Base-by-base conservation (phyloP, 2,113 vertebrate species). In the Pao palembangensis region DNA sequence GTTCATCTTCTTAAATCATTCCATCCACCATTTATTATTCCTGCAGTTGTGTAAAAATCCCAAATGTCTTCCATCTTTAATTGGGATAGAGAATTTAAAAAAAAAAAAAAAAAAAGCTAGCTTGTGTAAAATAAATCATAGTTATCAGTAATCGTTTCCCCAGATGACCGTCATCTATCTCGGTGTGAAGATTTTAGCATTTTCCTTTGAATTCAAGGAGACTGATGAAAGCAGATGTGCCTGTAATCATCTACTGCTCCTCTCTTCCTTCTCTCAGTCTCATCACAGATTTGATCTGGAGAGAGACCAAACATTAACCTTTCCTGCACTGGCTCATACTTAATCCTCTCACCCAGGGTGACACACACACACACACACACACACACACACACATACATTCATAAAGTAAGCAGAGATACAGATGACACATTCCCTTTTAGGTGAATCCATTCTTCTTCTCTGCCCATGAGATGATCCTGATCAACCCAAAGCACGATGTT, bases 281-380 rank as follows among this genome's bases (percentile, higher is more conserved):
- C 71, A 73, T 63, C 64, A 66, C 3, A 68, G 75, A 79, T 87
- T 52, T 81, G 83, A 85, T 82, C 81, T 67, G 63, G 79, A 79
- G 55, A 85, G 83, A 82, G 69, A 76, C 83, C 79, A 84, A 84
- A 81, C 80, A 51, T 80, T 85, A 86, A 88, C 86, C 78, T 88
- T 84, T 87, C 71, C 74, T 81, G 84, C 80, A 86, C 81, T 82
- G 82, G 84, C 82, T 86, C 76, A 70, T 66, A 69, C 72, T 85
- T 86, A 88, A 88, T 88, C 86, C 84, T 55, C 64, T 83, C 80
- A 80, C 82, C 73, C 75, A 80, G 68, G 80, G 78, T 76, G 78
- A 51, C 54, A 54, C 60, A 67, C 71, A 70, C 70, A 63, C 55
- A 50, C 60, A 55, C 72, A 66, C 58, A 57, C 49, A 73, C 52